These are phyloP conservation scores for Ennomos quercinarius DNA, from an alignment of 2,888 invertebrate species.

Conservation along the genomic window DNA sequence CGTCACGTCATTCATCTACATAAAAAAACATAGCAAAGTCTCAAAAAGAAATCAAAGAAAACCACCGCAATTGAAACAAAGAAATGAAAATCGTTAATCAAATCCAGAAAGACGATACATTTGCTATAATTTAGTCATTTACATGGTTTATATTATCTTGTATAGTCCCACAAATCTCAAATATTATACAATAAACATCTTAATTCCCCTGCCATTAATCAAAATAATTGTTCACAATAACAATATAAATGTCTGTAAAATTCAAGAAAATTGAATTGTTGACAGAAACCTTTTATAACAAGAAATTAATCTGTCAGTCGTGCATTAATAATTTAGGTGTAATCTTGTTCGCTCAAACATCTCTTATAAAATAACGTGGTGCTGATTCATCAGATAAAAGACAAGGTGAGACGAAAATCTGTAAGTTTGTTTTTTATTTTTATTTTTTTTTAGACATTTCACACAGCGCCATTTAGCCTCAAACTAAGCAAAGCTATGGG, in stretches of 20 bases:
- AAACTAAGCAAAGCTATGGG: no score
- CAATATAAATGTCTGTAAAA: slow-evolving; percentile 20
- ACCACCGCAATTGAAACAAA: no score
- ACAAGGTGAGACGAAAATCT: not conserved
- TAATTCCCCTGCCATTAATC: slow-evolving; percentile 14
- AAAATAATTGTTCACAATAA: slow-evolving; percentile 25
- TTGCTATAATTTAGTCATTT: no score
- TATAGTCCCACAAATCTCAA: slow-evolving; percentile 6
- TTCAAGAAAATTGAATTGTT: slow-evolving; percentile 2
- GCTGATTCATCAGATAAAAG: not conserved
- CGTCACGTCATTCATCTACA: no score
- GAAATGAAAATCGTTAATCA: no score
- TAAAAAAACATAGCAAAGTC: no score
- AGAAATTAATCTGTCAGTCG: slow-evolving; percentile 11
- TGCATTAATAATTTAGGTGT: slow-evolving; percentile 23
- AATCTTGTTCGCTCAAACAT: slow-evolving; percentile 14
- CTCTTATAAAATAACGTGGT: slow-evolving; percentile 6
- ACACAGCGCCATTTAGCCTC: no score
- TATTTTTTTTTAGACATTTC: no score
- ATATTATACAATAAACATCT: slow-evolving; percentile 11
- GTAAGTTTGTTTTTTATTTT: no score
- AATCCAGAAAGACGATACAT: no score
- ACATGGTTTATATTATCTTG: slow-evolving; percentile 9
- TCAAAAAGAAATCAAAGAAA: no score
- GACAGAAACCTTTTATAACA: slow-evolving; percentile 26